A percentile compares a stretch with the other conserved stretches of the same genome.
These are phyloP conservation scores for Ceratothoa steindachneri DNA, from an alignment of 2,888 invertebrate species.

Conservation along the genomic window DNA sequence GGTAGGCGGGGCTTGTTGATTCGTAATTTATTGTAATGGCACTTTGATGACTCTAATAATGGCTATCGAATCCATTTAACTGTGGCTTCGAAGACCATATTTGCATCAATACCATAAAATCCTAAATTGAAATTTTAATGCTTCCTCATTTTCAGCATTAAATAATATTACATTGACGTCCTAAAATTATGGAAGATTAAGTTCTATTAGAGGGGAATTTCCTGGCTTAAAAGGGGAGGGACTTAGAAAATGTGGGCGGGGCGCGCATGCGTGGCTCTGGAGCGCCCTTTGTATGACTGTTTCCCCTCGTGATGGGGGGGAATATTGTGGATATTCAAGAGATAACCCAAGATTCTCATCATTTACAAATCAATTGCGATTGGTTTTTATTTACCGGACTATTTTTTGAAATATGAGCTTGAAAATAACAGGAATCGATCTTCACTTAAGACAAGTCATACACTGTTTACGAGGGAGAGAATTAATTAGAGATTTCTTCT, in stretches of 20 bases:
- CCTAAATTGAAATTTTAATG: neutral
- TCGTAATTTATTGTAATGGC: constrained; percentile 21
- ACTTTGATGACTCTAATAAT: constrained; percentile 9
- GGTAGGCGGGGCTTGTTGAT: constrained; percentile 31
- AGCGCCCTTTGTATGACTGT: constrained; percentile 10
- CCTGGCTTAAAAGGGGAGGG: constrained; percentile 25
- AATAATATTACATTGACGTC: neutral
- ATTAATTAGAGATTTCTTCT: no score
- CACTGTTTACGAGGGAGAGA: no score
- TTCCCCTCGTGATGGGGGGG: neutral
- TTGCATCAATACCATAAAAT: neutral
- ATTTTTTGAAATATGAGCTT: neutral
- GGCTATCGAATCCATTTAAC: neutral
- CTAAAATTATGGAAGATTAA: constrained; percentile 9
- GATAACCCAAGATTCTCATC: constrained; percentile 7
- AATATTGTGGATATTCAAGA: constrained; percentile 5
- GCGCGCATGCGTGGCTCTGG: constrained; percentile 16
- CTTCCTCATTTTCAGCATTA: neutral
- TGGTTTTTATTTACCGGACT: constrained; percentile 2
- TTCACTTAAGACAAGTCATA: no score
- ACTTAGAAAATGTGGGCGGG: constrained; percentile 24
- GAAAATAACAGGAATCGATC: no score
- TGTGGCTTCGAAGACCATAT: neutral
- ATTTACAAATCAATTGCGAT: constrained; percentile 10
- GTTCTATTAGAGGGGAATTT: constrained; percentile 10